These are phyloP conservation scores for Iphiclides podalirius DNA, from an alignment of 2,888 invertebrate genomes.

Conservation along the genomic window DNA sequence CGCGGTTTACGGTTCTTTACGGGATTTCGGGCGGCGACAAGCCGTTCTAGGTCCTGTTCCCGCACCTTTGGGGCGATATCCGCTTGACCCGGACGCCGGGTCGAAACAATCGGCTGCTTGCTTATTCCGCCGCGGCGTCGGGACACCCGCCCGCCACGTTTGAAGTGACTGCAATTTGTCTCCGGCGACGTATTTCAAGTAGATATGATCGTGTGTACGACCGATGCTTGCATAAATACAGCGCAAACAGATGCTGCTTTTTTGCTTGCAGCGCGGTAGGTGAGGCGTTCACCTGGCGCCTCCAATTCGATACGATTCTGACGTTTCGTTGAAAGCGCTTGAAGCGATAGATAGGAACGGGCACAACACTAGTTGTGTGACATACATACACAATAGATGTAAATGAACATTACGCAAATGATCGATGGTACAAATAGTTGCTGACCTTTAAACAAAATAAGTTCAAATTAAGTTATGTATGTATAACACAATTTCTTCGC, in stretches of 20 bases:
- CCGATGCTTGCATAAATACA: conserved; percentile 64
- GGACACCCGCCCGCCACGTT: conserved; percentile 57
- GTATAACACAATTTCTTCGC: too few relatives aligned
- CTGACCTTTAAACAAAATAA: too few relatives aligned
- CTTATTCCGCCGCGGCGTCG: conserved; percentile 54
- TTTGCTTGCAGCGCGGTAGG: conserved; percentile 60
- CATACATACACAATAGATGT: too few relatives aligned
- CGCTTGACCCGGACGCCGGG: too few relatives aligned
- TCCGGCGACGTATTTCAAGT: conserved; percentile 65
- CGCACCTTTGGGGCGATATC: conserved; percentile 38
- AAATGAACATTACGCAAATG: too few relatives aligned
- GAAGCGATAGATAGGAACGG: too few relatives aligned
- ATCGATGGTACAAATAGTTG: too few relatives aligned
- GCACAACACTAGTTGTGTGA: too few relatives aligned
- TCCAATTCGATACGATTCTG: conserved; percentile 45
- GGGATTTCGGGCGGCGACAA: conserved; percentile 42
- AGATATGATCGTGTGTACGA: conserved; percentile 73
- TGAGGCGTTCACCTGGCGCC: conserved; percentile 66
- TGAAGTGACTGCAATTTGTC: conserved; percentile 76
- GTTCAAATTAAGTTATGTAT: too few relatives aligned
- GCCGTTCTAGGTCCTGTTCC: conserved; percentile 57
- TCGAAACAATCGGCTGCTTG: conserved; percentile 61
- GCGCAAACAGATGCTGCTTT: conserved; percentile 65
- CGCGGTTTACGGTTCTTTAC: conserved; percentile 62
- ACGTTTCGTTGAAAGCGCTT: too few relatives aligned